phyloP scores from a whole-genome alignment of 2,797 vertebrate genomes.

The Squalus acanthias region DNA sequence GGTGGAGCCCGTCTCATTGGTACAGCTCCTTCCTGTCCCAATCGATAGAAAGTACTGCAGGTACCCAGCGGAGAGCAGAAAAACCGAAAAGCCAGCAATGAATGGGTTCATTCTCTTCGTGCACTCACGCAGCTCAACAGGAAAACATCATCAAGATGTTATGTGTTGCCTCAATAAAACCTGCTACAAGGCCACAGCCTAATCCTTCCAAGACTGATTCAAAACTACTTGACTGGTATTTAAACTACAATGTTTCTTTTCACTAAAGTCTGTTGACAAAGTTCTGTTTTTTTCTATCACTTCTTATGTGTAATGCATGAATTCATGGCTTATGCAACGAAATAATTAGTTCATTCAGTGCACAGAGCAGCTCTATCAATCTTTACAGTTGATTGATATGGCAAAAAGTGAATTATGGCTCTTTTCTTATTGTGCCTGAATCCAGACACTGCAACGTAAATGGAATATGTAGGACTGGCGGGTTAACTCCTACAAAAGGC shows the following conservation, averaged over 20 bases:
- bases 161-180: constrained; percentile 2
- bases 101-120: constrained; percentile 39
- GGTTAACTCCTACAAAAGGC: constrained; percentile 46
- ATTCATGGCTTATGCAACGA: constrained; percentile 15
- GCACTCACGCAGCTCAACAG: constrained; percentile 37
- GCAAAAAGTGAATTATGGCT: constrained; percentile 29
- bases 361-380: constrained; percentile 12
- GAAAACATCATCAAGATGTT: neutral
- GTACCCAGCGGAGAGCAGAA: constrained; percentile 20
- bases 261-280: constrained; percentile 36
- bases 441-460: constrained; percentile 40
- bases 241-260: constrained; percentile 4
- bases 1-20: too few relatives aligned
- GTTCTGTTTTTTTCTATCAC: constrained; percentile 40
- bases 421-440: constrained; percentile 40
- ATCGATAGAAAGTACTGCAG: neutral
- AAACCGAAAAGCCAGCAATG: neutral
- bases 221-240: constrained; percentile 38
- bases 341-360: constrained; percentile 38
- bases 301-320: constrained; percentile 38
- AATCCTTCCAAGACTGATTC: constrained; percentile 37
- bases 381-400: constrained; percentile 38
- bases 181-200: constrained; percentile 19
- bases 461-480: constrained; percentile 40
- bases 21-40: too few relatives aligned